Conservation (phyloP, 1,140 invertebrate species). For the Stegodyphus dumicola region DNA sequence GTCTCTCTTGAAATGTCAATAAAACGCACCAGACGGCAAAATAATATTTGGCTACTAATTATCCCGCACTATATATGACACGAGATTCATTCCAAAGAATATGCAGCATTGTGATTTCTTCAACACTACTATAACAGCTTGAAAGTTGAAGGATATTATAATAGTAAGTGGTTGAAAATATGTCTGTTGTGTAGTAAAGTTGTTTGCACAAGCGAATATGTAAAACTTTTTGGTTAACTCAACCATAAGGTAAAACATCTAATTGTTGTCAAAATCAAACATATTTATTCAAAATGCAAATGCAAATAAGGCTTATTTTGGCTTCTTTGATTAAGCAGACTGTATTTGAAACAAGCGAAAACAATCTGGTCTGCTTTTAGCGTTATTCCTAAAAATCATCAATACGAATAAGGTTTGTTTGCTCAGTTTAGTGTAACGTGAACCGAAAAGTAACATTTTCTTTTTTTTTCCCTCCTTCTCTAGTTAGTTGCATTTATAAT, state of each 20-base stretch:
- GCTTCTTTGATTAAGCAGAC: neutral
- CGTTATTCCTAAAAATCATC: neutral
- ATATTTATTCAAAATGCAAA: conserved; percentile 4
- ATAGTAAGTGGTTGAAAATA: neutral
- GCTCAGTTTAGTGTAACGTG: conserved; percentile 10
- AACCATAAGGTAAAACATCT: conserved; percentile 4
- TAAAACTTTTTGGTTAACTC: neutral
- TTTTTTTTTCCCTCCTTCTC: neutral
- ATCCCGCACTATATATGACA: too few relatives aligned
- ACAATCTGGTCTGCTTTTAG: conserved; percentile 7
- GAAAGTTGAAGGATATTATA: neutral
- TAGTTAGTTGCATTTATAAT: neutral
- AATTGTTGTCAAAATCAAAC: conserved; percentile 13
- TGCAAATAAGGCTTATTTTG: neutral
- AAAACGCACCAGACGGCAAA: too few relatives aligned
- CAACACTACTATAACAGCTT: neutral
- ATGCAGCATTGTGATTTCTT: too few relatives aligned
- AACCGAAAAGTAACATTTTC: conserved; percentile 14
- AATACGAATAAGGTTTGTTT: conserved; percentile 18
- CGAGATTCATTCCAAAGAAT: too few relatives aligned
- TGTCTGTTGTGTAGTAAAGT: too few relatives aligned
- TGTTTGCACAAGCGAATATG: too few relatives aligned
- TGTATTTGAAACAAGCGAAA: conserved; percentile 13
- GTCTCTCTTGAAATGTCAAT: too few relatives aligned
- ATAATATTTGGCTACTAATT: too few relatives aligned